Percentiles rank a stretch among this genome's conserved stretches.
Conservation (phyloP, 2,888 invertebrate species). For the Endotricha flammealis region DNA sequence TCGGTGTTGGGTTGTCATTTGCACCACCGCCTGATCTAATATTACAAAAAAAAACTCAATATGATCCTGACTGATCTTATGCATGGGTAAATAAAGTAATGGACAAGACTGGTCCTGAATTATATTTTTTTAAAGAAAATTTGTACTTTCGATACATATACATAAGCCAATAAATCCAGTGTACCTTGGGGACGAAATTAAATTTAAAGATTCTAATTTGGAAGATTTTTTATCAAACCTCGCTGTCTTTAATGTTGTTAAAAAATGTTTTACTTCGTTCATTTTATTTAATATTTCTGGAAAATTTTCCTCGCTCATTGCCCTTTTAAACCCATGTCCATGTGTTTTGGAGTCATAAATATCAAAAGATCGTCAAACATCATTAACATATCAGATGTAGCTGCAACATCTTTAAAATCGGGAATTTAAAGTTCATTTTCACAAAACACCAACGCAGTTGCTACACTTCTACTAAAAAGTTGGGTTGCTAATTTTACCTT, state of each 20-base stretch:
- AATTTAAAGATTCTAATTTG: background rate
- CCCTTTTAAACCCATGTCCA: background rate
- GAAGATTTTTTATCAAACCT: no score
- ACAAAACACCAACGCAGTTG: no score
- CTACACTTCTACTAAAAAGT: slow-evolving; percentile 15
- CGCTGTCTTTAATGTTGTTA: background rate
- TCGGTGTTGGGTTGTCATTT: slow-evolving; percentile 8
- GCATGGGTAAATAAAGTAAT: background rate
- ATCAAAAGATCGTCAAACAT: slow-evolving; percentile 12
- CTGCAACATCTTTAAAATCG: slow-evolving; percentile 7
- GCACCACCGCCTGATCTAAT: slow-evolving; percentile 6
- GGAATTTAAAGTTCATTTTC: no score
- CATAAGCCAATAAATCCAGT: slow-evolving; percentile 6
- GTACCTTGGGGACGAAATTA: slow-evolving; percentile 1
- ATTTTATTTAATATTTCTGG: background rate
- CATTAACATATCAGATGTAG: slow-evolving; percentile 2
- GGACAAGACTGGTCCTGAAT: background rate
- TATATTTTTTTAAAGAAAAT: slow-evolving; percentile 2
- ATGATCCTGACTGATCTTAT: slow-evolving; percentile 6
- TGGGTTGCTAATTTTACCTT: slow-evolving; percentile 18
- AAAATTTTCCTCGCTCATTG: background rate
- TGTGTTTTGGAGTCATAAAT: slow-evolving; percentile 12
- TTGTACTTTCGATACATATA: slow-evolving; percentile 5
- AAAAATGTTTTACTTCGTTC: background rate
- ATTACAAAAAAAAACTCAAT: slow-evolving; percentile 7